Percentiles rank a stretch among this genome's conserved stretches.
These are phyloP conservation scores for Rhegmatorhina hoffmannsi DNA, from an alignment of 2,113 vertebrate species.

Conservation along the genomic window DNA sequence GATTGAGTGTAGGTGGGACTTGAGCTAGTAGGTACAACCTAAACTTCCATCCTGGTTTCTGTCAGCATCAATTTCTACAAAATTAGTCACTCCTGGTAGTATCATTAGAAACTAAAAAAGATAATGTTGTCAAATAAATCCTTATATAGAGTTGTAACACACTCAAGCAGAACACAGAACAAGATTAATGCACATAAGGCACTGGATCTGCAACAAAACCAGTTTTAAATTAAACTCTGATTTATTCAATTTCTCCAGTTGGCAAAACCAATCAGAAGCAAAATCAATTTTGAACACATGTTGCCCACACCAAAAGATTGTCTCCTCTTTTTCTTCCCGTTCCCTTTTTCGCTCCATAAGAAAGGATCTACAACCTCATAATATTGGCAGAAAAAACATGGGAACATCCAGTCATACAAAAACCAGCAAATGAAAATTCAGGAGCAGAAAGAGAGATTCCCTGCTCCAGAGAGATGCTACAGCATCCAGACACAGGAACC, in stretches of 20 bases:
- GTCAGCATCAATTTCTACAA: background rate
- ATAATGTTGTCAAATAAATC: conserved; percentile 23
- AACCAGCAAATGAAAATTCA: background rate
- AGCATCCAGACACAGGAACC: rapidly evolving
- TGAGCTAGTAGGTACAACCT: background rate
- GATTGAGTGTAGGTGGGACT: background rate
- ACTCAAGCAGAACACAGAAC: background rate
- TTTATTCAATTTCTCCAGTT: background rate
- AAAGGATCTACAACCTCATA: background rate
- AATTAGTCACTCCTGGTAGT: background rate
- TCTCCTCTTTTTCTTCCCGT: background rate
- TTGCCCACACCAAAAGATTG: background rate
- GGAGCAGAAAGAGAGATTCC: background rate
- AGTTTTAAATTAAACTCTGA: background rate
- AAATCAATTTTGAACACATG: background rate
- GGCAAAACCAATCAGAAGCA: background rate
- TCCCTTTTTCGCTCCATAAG: background rate
- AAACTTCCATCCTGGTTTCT: background rate
- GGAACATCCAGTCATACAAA: background rate
- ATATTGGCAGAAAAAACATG: background rate
- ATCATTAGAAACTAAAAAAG: conserved; percentile 2
- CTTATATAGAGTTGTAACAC: background rate
- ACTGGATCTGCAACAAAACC: background rate
- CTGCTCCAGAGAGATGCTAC: background rate
- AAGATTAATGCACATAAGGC: background rate